Evolutionary conservation across 2,888 invertebrate species (phyloP), one percentile per base, ranked within the genome.

Genomic region (Microctonus brassicae): DNA sequence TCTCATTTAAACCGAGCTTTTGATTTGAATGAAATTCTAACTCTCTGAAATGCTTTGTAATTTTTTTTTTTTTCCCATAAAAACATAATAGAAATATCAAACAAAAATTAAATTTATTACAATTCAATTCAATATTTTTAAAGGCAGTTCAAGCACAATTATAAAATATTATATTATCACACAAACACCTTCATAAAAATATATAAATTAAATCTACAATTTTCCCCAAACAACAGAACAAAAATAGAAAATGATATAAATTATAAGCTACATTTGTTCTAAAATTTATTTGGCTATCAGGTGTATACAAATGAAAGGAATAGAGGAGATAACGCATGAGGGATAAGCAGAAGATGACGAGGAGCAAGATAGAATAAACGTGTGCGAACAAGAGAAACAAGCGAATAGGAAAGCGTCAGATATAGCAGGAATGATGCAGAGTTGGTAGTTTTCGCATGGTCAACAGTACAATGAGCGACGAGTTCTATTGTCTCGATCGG

Each of bases 361-460:
- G 17, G 1, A 17, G 17, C 20, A 17, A 47, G 39, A n/a, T n/a
- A n/a, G n/a, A n/a, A n/a, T n/a, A n/a, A n/a, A n/a, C n/a, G n/a
- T n/a, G n/a, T 29, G 29, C 3, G 29, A 29, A 29, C 7, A 17
- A n/a, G 47, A 47, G 17, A 17, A 47, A 17, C 4, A 7, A 47
- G 47, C 7, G 17, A 17, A 17, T 7, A 47, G 17, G 47, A 17
- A 47, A 47, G 17, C 17, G 17, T 17, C 0, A 9, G 1, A 47
- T 20, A n/a, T 47, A n/a, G 47, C 17, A 17, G 17, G 20, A 7
- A 47, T 47, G 47, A 47, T 47, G 47, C 47, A 47, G 58, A 17
- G 13, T 17, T 33, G n/a, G 58, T 33, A 58, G 58, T n/a, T 29
- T 58, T 58, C 58, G 58, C 33, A 58, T 58, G 58, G 58, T 58